Evolutionary conservation across 2,797 vertebrate genomes (phyloP).

Genomic region (Artibeus jamaicensis): DNA sequence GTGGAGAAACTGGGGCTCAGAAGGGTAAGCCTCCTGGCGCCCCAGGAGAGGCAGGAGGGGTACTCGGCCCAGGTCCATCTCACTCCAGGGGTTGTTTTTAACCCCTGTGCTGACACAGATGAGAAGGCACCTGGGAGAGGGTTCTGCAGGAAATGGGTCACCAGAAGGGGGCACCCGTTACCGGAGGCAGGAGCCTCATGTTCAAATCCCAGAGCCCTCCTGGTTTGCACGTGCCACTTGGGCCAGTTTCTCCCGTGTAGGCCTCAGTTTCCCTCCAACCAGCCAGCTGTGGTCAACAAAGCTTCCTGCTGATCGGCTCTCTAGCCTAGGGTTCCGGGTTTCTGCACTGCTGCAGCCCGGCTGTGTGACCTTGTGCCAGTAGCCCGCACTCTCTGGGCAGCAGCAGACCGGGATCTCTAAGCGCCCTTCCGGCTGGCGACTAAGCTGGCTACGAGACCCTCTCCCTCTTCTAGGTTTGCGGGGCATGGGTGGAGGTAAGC

Average conservation of each 20-base stretch:
- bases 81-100: not conserved
- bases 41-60: not conserved
- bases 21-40: not conserved
- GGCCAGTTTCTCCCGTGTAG: not conserved
- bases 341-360: slow-evolving; percentile 8
- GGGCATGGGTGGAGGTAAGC: not conserved
- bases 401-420: not conserved
- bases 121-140: not conserved
- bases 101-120: not conserved
- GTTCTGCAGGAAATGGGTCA: slow-evolving; percentile 52
- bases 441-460: not conserved
- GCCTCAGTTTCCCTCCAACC: slow-evolving; percentile 25
- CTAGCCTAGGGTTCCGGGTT: not conserved
- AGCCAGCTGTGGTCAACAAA: not conserved
- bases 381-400: slow-evolving; percentile 63
- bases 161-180: slow-evolving; percentile 54
- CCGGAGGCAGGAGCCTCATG: not conserved
- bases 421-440: not conserved
- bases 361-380: slow-evolving; percentile 68
- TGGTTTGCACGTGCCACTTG: not conserved
- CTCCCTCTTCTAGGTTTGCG: not conserved
- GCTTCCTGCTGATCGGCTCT: not conserved
- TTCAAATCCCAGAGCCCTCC: not conserved
- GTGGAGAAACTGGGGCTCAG: not conserved
- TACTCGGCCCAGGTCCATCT: not conserved